Evolutionary conservation across 2,888 invertebrate species (phyloP).

Genomic region (Rhagium mordax): DNA sequence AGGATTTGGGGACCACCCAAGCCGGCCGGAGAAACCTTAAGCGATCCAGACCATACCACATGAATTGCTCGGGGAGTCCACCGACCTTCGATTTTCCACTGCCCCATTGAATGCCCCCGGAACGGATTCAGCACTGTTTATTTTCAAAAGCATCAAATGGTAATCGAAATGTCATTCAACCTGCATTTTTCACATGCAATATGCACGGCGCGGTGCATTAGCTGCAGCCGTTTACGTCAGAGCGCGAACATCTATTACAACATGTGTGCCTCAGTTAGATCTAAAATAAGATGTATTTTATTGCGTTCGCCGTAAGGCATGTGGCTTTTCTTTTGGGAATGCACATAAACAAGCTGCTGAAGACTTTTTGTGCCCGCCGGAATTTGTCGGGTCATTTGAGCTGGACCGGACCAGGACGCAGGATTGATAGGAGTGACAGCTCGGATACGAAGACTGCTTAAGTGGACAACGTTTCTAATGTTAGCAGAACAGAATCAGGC

Average conservation of each 20-base stretch:
- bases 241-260: slow-evolving; percentile 23
- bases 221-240: slow-evolving; percentile 16
- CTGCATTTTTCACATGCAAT: slow-evolving; percentile 16
- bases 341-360: background rate
- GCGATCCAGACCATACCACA: no score
- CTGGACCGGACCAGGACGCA: no score
- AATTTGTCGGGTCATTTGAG: background rate
- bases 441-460: no score
- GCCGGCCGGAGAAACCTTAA: no score
- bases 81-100: background rate
- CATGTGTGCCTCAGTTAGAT: slow-evolving; percentile 8
- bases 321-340: slow-evolving; percentile 18
- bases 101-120: background rate
- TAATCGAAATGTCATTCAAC: slow-evolving; percentile 36
- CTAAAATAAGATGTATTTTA: slow-evolving; percentile 33
- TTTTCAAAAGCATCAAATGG: slow-evolving; percentile 17
- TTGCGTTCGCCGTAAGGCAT: slow-evolving; percentile 16
- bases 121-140: slow-evolving; percentile 14
- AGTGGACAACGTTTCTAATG: no score
- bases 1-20: no score
- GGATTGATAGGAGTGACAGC: no score
- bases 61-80: no score
- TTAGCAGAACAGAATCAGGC: no score
- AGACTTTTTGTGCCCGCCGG: background rate
- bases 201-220: slow-evolving; percentile 17